Base-by-base conservation (phyloP, 2,888 invertebrate species). In the Eurytoma adleriae region DNA sequence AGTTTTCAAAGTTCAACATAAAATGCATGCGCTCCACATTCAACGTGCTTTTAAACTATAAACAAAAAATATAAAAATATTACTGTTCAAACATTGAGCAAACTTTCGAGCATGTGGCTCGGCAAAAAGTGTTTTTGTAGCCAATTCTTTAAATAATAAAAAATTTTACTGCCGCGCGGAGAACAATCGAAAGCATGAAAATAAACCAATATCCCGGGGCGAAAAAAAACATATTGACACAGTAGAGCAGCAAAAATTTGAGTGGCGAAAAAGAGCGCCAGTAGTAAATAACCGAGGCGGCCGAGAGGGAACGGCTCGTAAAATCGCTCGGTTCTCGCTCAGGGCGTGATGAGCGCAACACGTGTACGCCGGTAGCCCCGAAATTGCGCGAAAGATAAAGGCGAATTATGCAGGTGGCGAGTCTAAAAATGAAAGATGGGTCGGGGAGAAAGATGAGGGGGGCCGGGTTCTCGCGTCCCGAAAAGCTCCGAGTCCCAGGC, bases 361-460 rank as follows among this genome's bases (percentile, higher is more conserved):
- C 64, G 64, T 64, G 64, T 64, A 57, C 75, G 54, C 59, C 81
- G 78, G 81, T 81, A 81, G 81, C 78, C 66, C 61, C 56, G 57
- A 71, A 78, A 81, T 79, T 79, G 76, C 81, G 72, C 79, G 56
- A 68, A 69, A 75, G 81, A 78, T 75, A 79, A 70, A 69, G 79
- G 61, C 69, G 72, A 76, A 79, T 81, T 78, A 68, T 66, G 81
- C 81, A 76, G 76, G 76, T 79, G 81, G 64, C 20, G 54, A 71
- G 54, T n/a, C n/a, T 13, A 4, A 72, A 62, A 54, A 52, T 48
- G 27, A 54, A 54, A 62, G 64, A n/a, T 10, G 40, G 40, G 10
- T 10, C 40, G 10, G 30, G 30, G 2, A 56, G 20, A 69, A 69
- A 24, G 48, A 61, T 61, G 7, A 18, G 18, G 59, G 57, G 30